Conservation (phyloP, 2,113 vertebrate species). For the Salvator merianae region DNA sequence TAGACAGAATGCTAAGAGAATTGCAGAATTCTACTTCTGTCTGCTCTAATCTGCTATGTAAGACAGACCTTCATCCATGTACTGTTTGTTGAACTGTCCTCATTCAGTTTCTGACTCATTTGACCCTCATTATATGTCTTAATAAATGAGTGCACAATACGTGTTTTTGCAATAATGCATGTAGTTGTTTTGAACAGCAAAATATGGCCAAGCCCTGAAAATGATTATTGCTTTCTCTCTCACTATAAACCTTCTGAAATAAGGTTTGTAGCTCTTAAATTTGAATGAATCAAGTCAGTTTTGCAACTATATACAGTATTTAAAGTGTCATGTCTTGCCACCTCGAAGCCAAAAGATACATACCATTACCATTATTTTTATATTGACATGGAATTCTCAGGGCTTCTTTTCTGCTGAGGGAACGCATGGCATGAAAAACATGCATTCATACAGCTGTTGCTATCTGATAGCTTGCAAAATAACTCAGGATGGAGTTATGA, state of each 20-base stretch:
- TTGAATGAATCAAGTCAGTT: constrained; percentile 16
- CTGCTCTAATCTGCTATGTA: neutral
- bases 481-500: neutral
- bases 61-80: constrained; percentile 1
- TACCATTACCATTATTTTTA: neutral
- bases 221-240: neutral
- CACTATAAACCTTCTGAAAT: neutral
- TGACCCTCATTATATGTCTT: constrained; percentile 77
- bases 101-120: constrained; percentile 67
- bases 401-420: neutral
- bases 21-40: constrained; percentile 7
- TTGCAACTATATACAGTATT: neutral
- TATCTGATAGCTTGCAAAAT: neutral
- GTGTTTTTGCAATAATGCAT: constrained; percentile 76
- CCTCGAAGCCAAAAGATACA: neutral
- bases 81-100: neutral
- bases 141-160: constrained; percentile 44
- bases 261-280: neutral
- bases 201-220: constrained; percentile 17
- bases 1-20: neutral
- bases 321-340: neutral
- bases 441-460: neutral
- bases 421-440: neutral
- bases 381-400: neutral
- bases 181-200: constrained; percentile 67